Base-by-base conservation (phyloP, 30 jellyfish, hydroid and myxozoan genomes). In the Pseudorhiza aurosa region DNA sequence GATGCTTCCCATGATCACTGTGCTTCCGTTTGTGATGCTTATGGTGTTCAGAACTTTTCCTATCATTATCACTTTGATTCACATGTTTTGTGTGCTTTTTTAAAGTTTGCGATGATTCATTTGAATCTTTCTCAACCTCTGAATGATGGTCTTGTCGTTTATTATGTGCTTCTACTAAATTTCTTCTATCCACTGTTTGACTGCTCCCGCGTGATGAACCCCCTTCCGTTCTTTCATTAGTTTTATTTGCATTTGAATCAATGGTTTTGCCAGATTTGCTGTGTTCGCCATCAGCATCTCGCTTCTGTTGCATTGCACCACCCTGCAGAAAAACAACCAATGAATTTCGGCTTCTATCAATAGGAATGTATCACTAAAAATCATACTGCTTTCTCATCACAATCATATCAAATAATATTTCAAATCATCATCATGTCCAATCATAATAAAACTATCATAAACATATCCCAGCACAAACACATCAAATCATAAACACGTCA, bases 21-120 rank as follows among this genome's bases (percentile, higher is more conserved):
- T 80, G 91, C 53, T 74, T 74, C 42, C 63, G 69, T 21, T 80
- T 70, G 40, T 70, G 83, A 51, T 80, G 91, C 53, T 80, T 80
- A 22, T 68, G 82, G 51, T 80, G 91, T n/a, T 80, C 91, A 8
- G 62, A 35, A 33, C n/a, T 58, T 24, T 51, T 80, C 35, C 60
- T 64, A 25, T 80, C 91, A 22, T 33, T 68, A 3, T 65, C 84
- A 43, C 75, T 10, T 7, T 62, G 73, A 17, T 26, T 50, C 9
- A 68, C 39, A 39, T 76, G 77, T 21, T 65, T 80, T 7, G 77
- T 21, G 53, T 67, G 84, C 71, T 55, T 80, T 22, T 49, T 73
- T 1, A 58, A 26, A 44, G 33, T 40, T 0, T 59, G 68, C 18
- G 88, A 62, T 21, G 68, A 7, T 44, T 58, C 45, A 64, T 59